Conservation (phyloP, 2,797 vertebrate genomes). For the Peromyscus melanophrys region DNA sequence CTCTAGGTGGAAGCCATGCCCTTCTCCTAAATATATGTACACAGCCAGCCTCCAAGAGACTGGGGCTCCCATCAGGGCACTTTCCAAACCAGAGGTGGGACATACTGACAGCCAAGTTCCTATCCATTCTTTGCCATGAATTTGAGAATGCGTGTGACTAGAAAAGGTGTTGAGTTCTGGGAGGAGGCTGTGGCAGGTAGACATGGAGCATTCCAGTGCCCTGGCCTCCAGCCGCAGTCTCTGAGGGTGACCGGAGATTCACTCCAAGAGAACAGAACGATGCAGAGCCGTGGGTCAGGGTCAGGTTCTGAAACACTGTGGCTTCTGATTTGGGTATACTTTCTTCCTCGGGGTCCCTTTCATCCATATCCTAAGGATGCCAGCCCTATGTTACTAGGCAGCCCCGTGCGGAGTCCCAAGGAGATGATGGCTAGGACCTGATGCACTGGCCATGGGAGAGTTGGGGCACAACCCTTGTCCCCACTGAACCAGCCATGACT, state of each 20-base stretch:
- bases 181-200: not conserved
- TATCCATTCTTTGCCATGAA: not conserved
- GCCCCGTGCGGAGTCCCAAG: too few species aligned
- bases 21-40: not conserved
- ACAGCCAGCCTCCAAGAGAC: not conserved
- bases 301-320: not conserved
- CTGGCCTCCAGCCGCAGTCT: too few species aligned
- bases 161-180: not conserved
- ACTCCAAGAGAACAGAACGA: rapidly evolving
- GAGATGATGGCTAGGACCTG: too few species aligned
- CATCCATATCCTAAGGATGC: not conserved
- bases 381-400: not conserved
- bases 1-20: not conserved
- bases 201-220: not conserved
- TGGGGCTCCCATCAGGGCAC: too few species aligned
- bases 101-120: not conserved
- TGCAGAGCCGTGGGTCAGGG: rapidly evolving
- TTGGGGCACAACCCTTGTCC: not conserved
- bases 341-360: not conserved
- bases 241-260: not conserved
- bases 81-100: not conserved
- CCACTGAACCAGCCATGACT: not conserved
- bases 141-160: too few species aligned
- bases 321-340: not conserved
- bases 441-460: not conserved